Base-by-base conservation (phyloP, 2,888 invertebrate genomes). In the Byasa hedistus region DNA sequence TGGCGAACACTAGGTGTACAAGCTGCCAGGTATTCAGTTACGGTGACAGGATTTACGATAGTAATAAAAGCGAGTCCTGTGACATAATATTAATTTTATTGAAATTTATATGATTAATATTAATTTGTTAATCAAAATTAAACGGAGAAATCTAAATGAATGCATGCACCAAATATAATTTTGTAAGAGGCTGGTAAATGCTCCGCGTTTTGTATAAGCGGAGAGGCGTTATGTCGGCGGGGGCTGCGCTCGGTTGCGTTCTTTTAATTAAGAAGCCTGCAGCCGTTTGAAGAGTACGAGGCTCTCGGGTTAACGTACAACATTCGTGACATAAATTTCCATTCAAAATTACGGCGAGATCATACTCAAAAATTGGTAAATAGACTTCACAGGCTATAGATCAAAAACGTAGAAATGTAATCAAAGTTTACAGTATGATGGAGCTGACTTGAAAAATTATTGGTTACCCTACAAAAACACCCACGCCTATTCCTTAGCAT, bases 201-300 rank as follows among this genome's bases (percentile, higher is more conserved):
- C 44, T 65, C 61, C 48, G 61, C 61, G 36, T 62, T 55, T 57
- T 64, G 48, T 60, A 54, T 54, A 39, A 44, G 63, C 44, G 44
- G 32, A 56, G 48, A 55, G 62, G 59, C 59, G 54, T 56, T 32
- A 55, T 56, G 63, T 52, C 67, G 24, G 51, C 61, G 60, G 65
- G 17, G 51, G 32, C 44, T 59, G 61, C 68, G 64, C 69, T 70
- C 68, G 57, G 64, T 61, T 69, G 64, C 66, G 61, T 71, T 68
- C 73, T 73, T 75, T 74, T 76, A 75, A 76, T 76, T 76, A 74
- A 75, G 73, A 72, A 68, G 56, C 48, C 51, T 69, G 62, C 54
- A n/a, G 48, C n/a, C 48, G 48, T 7, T n/a, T 48, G n/a, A 39
- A 39, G 39, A 39, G 39, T 39, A 27, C 61, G 55, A 48, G 61